Percentiles rank a stretch among this genome's conserved stretches.
Evolutionary conservation across 2,888 invertebrate genomes (phyloP).

Genomic region (Drosophila bunnanda): DNA sequence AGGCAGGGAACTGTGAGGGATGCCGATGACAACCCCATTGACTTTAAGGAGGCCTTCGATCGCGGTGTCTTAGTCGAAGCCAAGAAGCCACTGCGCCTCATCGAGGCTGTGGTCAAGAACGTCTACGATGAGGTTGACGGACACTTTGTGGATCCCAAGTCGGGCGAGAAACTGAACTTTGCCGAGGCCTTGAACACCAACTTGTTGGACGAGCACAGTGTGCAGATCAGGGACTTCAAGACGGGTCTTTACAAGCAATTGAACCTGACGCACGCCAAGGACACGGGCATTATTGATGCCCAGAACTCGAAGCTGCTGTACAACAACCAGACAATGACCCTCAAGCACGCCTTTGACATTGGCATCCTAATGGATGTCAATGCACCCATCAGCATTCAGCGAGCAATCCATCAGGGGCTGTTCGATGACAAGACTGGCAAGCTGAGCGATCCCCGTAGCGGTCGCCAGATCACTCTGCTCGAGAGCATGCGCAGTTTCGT

Average conservation of each 20-base stretch:
- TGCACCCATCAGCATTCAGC: conserved; percentile 92
- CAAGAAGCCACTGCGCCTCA: conserved; percentile 91
- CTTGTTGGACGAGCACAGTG: conserved; percentile 93
- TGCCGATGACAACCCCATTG: conserved; percentile 88
- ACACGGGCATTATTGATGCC: conserved; percentile 90
- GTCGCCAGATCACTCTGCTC: conserved; percentile 91
- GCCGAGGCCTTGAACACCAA: conserved; percentile 92
- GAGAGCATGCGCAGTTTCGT: conserved; percentile 93
- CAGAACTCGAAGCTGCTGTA: conserved; percentile 88
- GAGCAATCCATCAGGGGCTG: conserved; percentile 93
- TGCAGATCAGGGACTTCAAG: conserved; percentile 91
- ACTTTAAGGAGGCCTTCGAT: conserved; percentile 94
- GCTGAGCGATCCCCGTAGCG: conserved; percentile 92
- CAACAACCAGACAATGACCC: conserved; percentile 88
- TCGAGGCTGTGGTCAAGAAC: conserved; percentile 92
- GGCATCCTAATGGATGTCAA: conserved; percentile 92
- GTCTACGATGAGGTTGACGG: conserved; percentile 92
- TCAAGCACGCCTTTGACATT: conserved; percentile 91
- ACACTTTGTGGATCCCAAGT: conserved; percentile 92
- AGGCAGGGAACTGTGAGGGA: conserved; percentile 89
- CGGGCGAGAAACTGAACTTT: conserved; percentile 91
- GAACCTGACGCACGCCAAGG: conserved; percentile 91
- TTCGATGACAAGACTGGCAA: conserved; percentile 93
- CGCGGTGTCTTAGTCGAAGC: conserved; percentile 93
- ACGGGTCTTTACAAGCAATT: conserved; percentile 91